phyloP scores from a whole-genome alignment of 2,113 vertebrate species.

The Nothocercus nigrocapillus region DNA sequence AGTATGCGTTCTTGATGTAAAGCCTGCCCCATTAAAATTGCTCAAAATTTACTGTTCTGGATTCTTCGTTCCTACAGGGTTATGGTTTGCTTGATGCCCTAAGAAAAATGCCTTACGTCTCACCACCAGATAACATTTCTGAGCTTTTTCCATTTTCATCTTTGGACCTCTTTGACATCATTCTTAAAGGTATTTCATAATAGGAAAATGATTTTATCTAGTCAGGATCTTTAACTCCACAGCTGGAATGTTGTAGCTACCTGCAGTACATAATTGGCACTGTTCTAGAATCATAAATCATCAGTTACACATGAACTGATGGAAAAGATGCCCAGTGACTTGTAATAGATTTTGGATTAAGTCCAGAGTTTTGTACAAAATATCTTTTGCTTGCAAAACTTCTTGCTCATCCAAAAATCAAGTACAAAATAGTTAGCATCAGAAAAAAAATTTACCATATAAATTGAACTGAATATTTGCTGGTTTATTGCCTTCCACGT shows the following conservation, averaged over 20 bases:
- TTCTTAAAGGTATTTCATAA: background rate
- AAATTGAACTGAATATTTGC: background rate
- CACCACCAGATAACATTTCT: background rate
- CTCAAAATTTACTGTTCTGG: background rate
- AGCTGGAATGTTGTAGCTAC: accelerated
- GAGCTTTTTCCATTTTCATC: background rate
- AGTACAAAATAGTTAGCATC: accelerated
- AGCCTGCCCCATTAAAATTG: background rate
- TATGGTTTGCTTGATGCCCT: background rate
- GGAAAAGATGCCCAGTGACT: background rate
- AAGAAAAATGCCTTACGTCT: background rate
- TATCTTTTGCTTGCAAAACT: background rate
- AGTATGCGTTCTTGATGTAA: background rate
- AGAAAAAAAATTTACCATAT: background rate
- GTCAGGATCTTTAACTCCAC: background rate
- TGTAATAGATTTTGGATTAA: accelerated
- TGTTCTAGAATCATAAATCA: background rate
- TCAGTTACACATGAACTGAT: background rate
- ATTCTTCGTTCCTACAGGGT: background rate
- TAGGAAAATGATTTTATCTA: accelerated
- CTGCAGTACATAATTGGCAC: background rate
- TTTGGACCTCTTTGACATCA: background rate
- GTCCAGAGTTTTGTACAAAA: background rate
- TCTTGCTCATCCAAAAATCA: background rate
- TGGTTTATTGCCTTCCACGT: constrained; percentile 31